Base-by-base conservation (phyloP, 2,797 vertebrate genomes). In the Paratrypauchen microcephalus region DNA sequence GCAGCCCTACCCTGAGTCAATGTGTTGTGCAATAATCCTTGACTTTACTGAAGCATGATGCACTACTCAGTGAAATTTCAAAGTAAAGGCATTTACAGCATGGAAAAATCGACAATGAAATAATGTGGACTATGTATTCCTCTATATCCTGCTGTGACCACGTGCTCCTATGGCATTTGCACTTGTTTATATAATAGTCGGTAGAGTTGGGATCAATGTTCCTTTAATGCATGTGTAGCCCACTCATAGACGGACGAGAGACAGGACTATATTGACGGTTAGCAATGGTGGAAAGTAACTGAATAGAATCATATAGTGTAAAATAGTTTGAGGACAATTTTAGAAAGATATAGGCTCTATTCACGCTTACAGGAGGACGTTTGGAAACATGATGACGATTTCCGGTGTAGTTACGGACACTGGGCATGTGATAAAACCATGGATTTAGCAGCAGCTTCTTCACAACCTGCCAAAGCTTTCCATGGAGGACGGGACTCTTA, bases 141-240 rank as follows among this genome's bases (percentile, higher is more conserved):
- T 57, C 54, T 66, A 66, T 66, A 28, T 39, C 63, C 19, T 39
- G 50, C 70, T 47, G 71, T 75, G 54, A 66, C 24, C 66, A 66
- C 65, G 68, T 83, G 67, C 63, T 70, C 72, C 65, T 45, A 52
- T 50, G 28, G 63, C 41, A 52, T 69, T 77, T 83, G 68, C 69
- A 74, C 71, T 83, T 24, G 28, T 79, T 68, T 72, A 63, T 45
- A 45, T 45, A 45, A 45, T 66, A 55, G 39, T 32, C 58, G 2
- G 30, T 60, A 45, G 70, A 74, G 50, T 21, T 9, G 52, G 57
- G 52, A 63, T 30, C 54, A 56, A 47, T 73, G 26, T 70, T 70
- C 77, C 45, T 75, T 70, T 82, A 71, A 36, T 82, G 85, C 81
- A 88, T 89, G 85, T 86, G 65, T 55, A 58, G 21, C 55, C 26